These are phyloP conservation scores for Illadopsis cleaveri DNA, from an alignment of 2,113 vertebrate species.

Conservation along the genomic window DNA sequence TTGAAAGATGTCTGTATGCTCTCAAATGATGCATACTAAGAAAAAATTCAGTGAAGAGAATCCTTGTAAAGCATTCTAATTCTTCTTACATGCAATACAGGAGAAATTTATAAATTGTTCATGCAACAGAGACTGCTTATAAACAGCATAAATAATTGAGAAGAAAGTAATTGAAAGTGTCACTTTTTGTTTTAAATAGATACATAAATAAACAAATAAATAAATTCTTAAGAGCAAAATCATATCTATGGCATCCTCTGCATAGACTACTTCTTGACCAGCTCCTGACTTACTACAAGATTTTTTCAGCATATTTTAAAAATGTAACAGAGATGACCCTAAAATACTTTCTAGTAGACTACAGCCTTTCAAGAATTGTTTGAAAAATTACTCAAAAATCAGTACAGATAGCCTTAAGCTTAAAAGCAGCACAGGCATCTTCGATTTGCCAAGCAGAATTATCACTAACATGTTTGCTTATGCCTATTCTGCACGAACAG, in stretches of 20 bases:
- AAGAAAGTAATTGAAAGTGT: not conserved
- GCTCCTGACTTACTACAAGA: not conserved
- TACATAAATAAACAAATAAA: not conserved
- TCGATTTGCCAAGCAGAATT: not conserved
- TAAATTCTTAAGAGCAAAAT: not conserved
- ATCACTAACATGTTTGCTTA: not conserved
- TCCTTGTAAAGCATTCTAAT: not conserved
- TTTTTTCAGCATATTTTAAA: not conserved
- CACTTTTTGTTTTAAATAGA: not conserved
- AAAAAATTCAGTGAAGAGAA: not conserved
- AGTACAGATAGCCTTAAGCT: not conserved
- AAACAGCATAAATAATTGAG: not conserved
- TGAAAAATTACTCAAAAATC: not conserved
- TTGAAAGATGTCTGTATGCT: not conserved
- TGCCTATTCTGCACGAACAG: not conserved
- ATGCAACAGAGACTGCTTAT: not conserved
- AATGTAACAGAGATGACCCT: not conserved
- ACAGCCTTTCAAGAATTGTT: not conserved
- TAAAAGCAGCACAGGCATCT: not conserved
- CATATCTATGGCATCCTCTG: not conserved
- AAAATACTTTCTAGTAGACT: not conserved
- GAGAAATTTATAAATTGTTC: not conserved
- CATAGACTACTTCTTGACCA: not conserved
- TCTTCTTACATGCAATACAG: not conserved
- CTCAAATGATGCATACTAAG: not conserved